These are phyloP conservation scores for Leptinotarsa peninsularis DNA, from an alignment of 2,888 invertebrate species.

Conservation along the genomic window DNA sequence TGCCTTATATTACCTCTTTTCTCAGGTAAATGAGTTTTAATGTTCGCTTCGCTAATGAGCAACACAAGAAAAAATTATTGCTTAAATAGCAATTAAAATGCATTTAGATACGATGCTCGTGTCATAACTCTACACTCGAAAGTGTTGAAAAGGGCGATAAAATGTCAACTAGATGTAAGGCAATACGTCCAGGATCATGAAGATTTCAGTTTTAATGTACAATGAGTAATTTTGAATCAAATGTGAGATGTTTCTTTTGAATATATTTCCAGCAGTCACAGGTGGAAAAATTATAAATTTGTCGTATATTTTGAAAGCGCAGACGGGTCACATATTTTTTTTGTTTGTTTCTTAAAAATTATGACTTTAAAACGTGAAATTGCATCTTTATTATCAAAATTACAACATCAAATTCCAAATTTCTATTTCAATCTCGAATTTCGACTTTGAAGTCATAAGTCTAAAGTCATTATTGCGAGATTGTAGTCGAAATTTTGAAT, in stretches of 20 bases:
- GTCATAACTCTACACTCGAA: constrained; percentile 36
- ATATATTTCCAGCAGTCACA: background rate
- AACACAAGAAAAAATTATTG: constrained; percentile 53
- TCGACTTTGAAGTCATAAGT: too few relatives aligned
- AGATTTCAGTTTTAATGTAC: background rate
- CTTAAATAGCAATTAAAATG: constrained; percentile 49
- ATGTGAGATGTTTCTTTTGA: constrained; percentile 4
- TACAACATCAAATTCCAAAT: too few relatives aligned
- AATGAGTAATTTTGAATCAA: background rate
- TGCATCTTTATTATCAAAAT: too few relatives aligned
- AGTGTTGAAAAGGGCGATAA: constrained; percentile 21
- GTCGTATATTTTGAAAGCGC: too few relatives aligned
- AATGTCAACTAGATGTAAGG: constrained; percentile 20
- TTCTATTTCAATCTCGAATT: too few relatives aligned
- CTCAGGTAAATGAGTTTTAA: constrained; percentile 57
- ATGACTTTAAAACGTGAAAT: too few relatives aligned
- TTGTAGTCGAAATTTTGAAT: too few relatives aligned
- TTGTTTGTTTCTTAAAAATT: too few relatives aligned
- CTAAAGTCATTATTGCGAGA: too few relatives aligned
- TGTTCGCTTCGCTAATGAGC: constrained; percentile 53
- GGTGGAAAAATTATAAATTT: too few relatives aligned
- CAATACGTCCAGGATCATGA: constrained; percentile 5
- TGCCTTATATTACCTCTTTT: constrained; percentile 52
- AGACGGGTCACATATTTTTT: too few relatives aligned
- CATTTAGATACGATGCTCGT: constrained; percentile 43